Conservation (phyloP, 2,888 invertebrate species). For the Choristoneura rosaceana region DNA sequence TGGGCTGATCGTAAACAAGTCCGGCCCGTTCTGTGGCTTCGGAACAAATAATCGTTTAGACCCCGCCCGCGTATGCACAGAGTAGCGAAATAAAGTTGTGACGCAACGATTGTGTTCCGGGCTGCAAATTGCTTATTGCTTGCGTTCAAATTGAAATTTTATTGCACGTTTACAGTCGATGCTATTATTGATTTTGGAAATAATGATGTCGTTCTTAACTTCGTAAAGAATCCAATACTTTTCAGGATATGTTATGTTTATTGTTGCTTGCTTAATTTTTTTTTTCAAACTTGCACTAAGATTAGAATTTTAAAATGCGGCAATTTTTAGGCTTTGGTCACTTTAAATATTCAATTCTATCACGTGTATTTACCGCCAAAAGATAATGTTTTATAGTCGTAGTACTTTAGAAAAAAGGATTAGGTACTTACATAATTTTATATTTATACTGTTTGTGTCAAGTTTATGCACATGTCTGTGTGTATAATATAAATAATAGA, state of each 20-base stretch:
- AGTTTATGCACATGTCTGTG: not conserved
- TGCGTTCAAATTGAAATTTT: conserved; percentile 4
- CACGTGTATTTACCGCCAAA: too few species aligned
- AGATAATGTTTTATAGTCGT: too few species aligned
- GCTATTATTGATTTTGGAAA: not conserved
- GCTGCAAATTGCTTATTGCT: conserved; percentile 6
- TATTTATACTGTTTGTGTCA: too few species aligned
- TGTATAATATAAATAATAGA: not conserved
- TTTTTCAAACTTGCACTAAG: too few species aligned
- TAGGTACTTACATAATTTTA: too few species aligned
- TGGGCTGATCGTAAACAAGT: conserved; percentile 59
- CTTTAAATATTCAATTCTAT: too few species aligned
- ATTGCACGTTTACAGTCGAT: conserved; percentile 6
- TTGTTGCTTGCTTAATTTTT: too few species aligned
- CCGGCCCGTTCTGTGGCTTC: conserved; percentile 51
- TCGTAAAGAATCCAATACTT: too few species aligned
- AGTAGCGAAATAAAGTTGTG: conserved; percentile 40
- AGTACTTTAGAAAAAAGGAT: too few species aligned
- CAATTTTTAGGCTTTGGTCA: too few species aligned
- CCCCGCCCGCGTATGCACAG: conserved; percentile 39
- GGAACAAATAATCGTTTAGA: conserved; percentile 59
- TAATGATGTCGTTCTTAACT: not conserved
- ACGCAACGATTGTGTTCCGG: not conserved
- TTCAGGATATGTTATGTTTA: too few species aligned
- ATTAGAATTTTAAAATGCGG: too few species aligned